These are phyloP conservation scores for Parazoanthus darwini DNA, from an alignment of 92 coral and sea anemone genomes.

Conservation along the genomic window DNA sequence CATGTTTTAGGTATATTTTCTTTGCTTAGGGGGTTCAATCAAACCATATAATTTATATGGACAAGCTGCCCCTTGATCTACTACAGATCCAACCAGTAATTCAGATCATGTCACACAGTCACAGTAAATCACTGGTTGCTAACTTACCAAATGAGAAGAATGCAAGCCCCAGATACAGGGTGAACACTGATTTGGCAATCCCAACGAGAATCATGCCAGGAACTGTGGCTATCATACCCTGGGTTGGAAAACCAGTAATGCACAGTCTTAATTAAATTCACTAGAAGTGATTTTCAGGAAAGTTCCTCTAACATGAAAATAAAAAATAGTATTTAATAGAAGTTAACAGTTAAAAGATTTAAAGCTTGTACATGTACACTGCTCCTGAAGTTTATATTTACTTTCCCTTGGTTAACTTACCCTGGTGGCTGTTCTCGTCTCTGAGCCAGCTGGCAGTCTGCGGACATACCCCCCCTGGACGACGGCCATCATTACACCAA, in stretches of 20 bases:
- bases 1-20: too few species aligned
- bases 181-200: constrained; percentile 69
- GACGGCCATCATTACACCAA: constrained; percentile 89
- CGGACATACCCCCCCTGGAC: constrained; percentile 98
- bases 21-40: too few species aligned
- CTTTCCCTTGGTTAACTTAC: constrained; percentile 38
- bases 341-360: too few species aligned
- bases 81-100: background rate
- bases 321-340: too few species aligned
- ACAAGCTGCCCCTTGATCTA: too few species aligned
- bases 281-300: too few species aligned
- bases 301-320: too few species aligned
- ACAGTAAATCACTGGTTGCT: background rate
- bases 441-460: constrained; percentile 81
- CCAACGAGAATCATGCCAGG: constrained; percentile 95
- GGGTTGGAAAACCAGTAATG: background rate
- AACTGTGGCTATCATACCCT: constrained; percentile 95
- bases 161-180: constrained; percentile 79
- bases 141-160: constrained; percentile 51
- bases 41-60: too few species aligned
- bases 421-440: constrained; percentile 84
- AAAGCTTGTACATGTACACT: too few species aligned
- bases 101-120: too few species aligned
- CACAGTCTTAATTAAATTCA: background rate
- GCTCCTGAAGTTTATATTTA: too few species aligned